Evolutionary conservation across 2,797 vertebrate species (phyloP).

Genomic region (Melanotaenia trifasciata): DNA sequence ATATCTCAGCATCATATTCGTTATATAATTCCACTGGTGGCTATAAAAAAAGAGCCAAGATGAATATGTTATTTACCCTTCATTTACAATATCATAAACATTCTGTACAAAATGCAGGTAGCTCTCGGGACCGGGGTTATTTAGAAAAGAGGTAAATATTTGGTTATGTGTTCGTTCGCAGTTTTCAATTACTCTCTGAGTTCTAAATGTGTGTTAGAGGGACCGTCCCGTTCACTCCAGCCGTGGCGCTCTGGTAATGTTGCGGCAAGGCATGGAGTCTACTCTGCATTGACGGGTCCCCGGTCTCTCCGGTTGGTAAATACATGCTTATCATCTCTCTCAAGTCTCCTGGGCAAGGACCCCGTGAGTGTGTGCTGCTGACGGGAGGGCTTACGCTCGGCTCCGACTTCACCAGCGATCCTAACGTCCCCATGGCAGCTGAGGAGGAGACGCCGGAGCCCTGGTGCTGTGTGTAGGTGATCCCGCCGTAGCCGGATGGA

Average conservation of each 20-base stretch:
- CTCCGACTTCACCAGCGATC: conserved; percentile 95
- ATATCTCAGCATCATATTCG: conserved; percentile 80
- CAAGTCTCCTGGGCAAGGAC: conserved; percentile 96
- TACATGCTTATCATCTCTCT: conserved; percentile 99
- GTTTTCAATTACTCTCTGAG: conserved; percentile 73
- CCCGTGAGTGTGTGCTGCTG: conserved; percentile 90
- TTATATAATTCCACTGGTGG: conserved; percentile 78
- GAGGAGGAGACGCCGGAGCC: conserved; percentile 89
- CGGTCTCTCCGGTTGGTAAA: conserved; percentile 91
- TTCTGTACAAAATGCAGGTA: conserved; percentile 92
- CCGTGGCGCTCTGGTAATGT: conserved; percentile 95
- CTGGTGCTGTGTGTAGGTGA: conserved; percentile 90
- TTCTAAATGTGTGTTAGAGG: conserved; percentile 91
- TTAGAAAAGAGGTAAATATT: conserved; percentile 89
- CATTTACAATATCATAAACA: conserved; percentile 90
- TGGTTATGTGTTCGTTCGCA: conserved; percentile 85
- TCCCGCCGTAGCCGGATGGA: conserved; percentile 92
- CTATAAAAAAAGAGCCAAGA: conserved; percentile 77
- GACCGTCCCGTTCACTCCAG: conserved; percentile 95
- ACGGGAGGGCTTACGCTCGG: conserved; percentile 95
- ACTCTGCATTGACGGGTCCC: conserved; percentile 90
- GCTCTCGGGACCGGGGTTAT: conserved; percentile 78
- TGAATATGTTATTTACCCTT: conserved; percentile 84
- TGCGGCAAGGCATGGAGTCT: conserved; percentile 95
- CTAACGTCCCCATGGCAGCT: conserved; percentile 91